Base-by-base conservation (phyloP, 2,797 vertebrate genomes). In the Melanotaenia trifasciata region DNA sequence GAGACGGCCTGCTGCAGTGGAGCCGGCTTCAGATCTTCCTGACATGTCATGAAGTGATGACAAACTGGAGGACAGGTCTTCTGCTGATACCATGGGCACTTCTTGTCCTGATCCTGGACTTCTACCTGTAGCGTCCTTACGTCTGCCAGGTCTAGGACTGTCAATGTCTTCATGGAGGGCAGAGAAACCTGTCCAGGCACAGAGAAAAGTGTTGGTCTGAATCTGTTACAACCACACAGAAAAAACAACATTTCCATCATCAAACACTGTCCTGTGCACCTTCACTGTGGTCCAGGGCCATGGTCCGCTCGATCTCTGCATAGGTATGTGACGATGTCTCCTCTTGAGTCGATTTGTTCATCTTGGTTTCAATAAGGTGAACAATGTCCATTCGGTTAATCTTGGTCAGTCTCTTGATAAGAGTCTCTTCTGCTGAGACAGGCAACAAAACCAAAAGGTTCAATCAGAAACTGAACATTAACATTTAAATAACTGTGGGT, bases 321-420 rank as follows among this genome's bases (percentile, higher is more conserved):
- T 97, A 98, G 3, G 96, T 94, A 47, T 95, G 95, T 38, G 94
- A 83, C 53, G 94, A 82, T 10, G 89, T 89, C 1, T 94, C 96
- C 7, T 93, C 94, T 88, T 93, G 92, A 72, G 72, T 51, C 5
- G 94, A 92, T 84, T 96, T 95, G 11, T 91, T 90, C 24, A 94
- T 93, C 66, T 94, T 96, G 74, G 93, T 95, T 93, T 99, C 95
- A 89, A 98, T 96, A 22, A 99, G 95, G 85, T 98, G 97, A 78
- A 98, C 97, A 0, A 99, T 99, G 86, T 99, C 98, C 97, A 99
- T 99, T 20, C 98, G 94, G 86, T 99, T 99, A 90, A 99, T 99
- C 91, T 96, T 98, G 3, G 96, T 98, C 45, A 99, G 94, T 81
- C 94, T 96, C 30, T 95, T 94, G 54, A 96, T 96, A 83, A 99